phyloP scores from a whole-genome alignment of 2,113 vertebrate genomes.

The Origma solitaria region DNA sequence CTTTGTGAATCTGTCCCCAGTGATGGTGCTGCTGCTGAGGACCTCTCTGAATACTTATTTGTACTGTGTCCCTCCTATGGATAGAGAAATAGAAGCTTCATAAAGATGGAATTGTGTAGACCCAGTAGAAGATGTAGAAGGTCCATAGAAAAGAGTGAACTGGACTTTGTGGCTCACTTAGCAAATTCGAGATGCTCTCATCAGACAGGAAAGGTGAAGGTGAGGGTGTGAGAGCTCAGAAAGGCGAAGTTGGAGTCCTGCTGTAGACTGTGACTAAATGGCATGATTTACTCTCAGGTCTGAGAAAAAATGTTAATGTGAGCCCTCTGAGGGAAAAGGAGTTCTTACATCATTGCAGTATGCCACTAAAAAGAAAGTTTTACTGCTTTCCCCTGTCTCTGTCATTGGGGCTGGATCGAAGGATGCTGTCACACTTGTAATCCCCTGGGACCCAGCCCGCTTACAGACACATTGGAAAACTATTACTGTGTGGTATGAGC shows the following conservation, averaged over 20 bases:
- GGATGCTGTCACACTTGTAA: background rate
- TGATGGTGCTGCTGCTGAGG: background rate
- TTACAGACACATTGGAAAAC: background rate
- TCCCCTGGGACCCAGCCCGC: background rate
- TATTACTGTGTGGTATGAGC: background rate
- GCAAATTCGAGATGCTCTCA: background rate
- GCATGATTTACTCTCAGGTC: background rate
- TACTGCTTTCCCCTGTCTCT: background rate
- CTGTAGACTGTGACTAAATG: background rate
- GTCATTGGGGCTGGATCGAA: constrained; percentile 1
- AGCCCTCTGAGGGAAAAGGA: background rate
- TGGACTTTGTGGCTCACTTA: background rate
- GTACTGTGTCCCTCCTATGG: background rate
- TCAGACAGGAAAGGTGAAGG: background rate
- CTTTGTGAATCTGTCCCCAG: background rate
- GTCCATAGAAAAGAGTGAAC: background rate
- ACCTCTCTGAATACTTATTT: background rate
- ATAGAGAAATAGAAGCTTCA: background rate
- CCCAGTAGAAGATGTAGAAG: background rate
- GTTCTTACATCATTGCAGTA: constrained; percentile 2
- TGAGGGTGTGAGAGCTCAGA: background rate
- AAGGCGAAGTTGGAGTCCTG: background rate
- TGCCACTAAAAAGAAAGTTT: constrained; percentile 13
- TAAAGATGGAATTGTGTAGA: background rate
- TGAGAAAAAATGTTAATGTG: background rate